Evolutionary conservation across 1,140 invertebrate species (phyloP), one percentile per base, ranked within the genome.

Genomic region (Eriosoma lanigerum): DNA sequence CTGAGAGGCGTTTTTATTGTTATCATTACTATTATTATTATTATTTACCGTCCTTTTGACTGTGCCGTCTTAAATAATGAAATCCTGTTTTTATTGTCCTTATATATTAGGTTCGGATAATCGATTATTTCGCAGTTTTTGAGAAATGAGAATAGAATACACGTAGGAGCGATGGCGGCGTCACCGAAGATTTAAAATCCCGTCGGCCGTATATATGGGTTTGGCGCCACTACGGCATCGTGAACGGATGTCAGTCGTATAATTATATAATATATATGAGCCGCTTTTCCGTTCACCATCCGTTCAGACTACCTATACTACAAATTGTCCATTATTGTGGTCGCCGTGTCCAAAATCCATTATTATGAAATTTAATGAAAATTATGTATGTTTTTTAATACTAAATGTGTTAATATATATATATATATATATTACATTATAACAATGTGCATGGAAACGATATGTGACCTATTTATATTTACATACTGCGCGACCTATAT

Each of bases 81-180:
- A 62, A 62, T 32, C 26, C 60, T 10, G 9, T 62, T 62, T 62
- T 32, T 15, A 32, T 62, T 32, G 60, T 62, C 29, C 58, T 15
- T 15, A 48, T 48, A 48, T 21, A 5, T 17, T 32, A 17, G 32
- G 9, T 4, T 10, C 10, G 62, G 62, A 15, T 38, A 64, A 64
- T 64, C 62, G 62, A 64, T 64, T 64, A 44, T 38, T 64, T 64
- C 62, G n/a, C 29, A n/a, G 19, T 64, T 64, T 38, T 44, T 29
- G 32, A 64, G 62, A n/a, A n/a, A n/a, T n/a, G n/a, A n/a, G n/a
- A n/a, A n/a, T n/a, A n/a, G n/a, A 64, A 64, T 29, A 62, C 26
- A 38, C 19, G 32, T 29, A 38, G 32, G 8, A 13, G 46, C 46
- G 46, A 10, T 48, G 9, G 29, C 10, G 21, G 54, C 60, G 8